These are phyloP conservation scores for Gambusia affinis DNA, from an alignment of 2,113 vertebrate species.

Conservation along the genomic window DNA sequence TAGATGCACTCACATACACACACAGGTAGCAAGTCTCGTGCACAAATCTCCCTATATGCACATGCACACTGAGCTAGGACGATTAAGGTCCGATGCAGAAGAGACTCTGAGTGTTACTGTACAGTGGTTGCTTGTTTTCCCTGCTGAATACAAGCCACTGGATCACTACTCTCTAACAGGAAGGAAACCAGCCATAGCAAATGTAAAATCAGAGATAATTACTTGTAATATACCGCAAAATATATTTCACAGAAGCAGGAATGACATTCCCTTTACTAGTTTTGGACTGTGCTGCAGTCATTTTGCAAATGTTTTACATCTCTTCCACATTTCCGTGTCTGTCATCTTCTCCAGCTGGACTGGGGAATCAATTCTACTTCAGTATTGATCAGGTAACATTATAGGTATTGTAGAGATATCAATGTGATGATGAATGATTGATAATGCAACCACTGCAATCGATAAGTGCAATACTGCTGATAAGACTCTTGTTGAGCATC, in stretches of 20 bases:
- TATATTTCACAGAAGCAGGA: slow-evolving; percentile 59
- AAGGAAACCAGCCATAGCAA: slow-evolving; percentile 71
- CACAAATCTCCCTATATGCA: slow-evolving; percentile 74
- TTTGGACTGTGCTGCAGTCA: slow-evolving; percentile 9
- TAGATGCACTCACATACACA: slow-evolving; percentile 33
- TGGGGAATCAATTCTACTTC: slow-evolving; percentile 54
- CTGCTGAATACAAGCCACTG: slow-evolving; percentile 74
- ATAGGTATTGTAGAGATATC: slow-evolving; percentile 73
- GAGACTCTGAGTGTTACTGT: slow-evolving; percentile 59
- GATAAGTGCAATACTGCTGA: slow-evolving; percentile 68
- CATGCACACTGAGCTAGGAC: slow-evolving; percentile 65
- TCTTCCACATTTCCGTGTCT: slow-evolving; percentile 20
- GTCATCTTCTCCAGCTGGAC: slow-evolving; percentile 35
- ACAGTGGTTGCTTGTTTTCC: slow-evolving; percentile 69
- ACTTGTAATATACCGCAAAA: slow-evolving; percentile 68
- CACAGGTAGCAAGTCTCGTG: slow-evolving; percentile 46
- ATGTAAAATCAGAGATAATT: slow-evolving; percentile 76
- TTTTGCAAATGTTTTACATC: slow-evolving; percentile 40
- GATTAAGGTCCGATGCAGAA: slow-evolving; percentile 76
- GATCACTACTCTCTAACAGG: slow-evolving; percentile 66
- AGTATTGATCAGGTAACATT: slow-evolving; percentile 70
- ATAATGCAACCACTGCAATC: slow-evolving; percentile 66
- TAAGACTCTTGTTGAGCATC: slow-evolving; percentile 48
- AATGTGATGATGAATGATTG: slow-evolving; percentile 77
- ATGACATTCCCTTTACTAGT: slow-evolving; percentile 61